Evolutionary conservation across 1,140 invertebrate genomes (phyloP).

Genomic region (Rhagoletis zephyria): DNA sequence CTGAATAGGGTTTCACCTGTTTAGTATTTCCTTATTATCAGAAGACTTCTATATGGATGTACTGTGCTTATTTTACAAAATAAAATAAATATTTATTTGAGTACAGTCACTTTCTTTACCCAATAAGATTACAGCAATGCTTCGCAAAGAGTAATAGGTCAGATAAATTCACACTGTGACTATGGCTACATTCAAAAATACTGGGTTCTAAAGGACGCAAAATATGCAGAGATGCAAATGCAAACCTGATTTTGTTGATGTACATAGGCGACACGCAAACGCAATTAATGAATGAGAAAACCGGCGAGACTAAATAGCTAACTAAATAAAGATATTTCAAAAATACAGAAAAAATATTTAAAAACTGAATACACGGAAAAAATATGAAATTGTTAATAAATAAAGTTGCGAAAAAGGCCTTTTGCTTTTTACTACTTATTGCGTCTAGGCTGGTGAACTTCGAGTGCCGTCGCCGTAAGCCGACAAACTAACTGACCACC

Average conservation of each 20-base stretch:
- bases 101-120: too few species aligned
- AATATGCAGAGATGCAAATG: not conserved
- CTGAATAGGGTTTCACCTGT: too few species aligned
- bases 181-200: not conserved
- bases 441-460: not conserved
- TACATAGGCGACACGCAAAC: conserved; percentile 54
- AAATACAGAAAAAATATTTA: conserved; percentile 15
- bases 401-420: too few species aligned
- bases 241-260: not conserved
- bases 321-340: conserved; percentile 45
- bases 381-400: not conserved
- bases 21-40: too few species aligned
- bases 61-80: too few species aligned
- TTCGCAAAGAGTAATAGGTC: not conserved
- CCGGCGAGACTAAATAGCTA: conserved; percentile 37
- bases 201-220: conserved; percentile 26
- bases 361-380: not conserved
- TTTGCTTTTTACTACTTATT: not conserved
- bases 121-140: too few species aligned
- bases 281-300: conserved; percentile 56
- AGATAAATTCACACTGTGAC: not conserved
- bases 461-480: not conserved
- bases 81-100: too few species aligned
- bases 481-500: not conserved
- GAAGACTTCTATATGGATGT: too few species aligned